Percentiles rank a stretch among this genome's conserved stretches.
These are phyloP conservation scores for Melieria omissa DNA, from an alignment of 2,888 invertebrate species.

Conservation along the genomic window DNA sequence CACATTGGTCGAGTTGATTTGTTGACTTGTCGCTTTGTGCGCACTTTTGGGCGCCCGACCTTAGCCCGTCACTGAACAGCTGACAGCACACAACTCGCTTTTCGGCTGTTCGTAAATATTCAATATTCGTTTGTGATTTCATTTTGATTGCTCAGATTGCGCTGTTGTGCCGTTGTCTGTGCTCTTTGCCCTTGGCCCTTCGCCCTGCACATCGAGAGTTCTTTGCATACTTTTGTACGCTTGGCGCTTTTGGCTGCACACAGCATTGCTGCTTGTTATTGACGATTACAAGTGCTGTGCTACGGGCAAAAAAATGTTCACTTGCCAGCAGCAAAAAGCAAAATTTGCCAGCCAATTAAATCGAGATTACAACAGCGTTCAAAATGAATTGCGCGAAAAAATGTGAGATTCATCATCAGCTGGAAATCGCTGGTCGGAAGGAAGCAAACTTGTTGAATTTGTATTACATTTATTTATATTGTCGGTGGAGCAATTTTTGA, in stretches of 20 bases:
- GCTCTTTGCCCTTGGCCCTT: background rate
- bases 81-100: too few species aligned
- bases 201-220: background rate
- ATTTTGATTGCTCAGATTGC: constrained; percentile 24
- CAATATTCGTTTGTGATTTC: constrained; percentile 16
- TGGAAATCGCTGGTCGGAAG: too few species aligned
- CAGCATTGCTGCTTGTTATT: constrained; percentile 33
- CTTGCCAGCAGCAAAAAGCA: background rate
- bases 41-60: too few species aligned
- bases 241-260: constrained; percentile 23
- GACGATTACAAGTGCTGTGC: constrained; percentile 16
- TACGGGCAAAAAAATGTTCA: constrained; percentile 4
- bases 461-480: too few species aligned
- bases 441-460: too few species aligned
- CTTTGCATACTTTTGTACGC: constrained; percentile 19
- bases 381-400: constrained; percentile 1
- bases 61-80: too few species aligned
- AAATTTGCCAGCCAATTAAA: constrained; percentile 18
- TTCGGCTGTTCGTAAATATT: constrained; percentile 12
- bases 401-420: background rate
- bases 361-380: background rate
- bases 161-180: too few species aligned
- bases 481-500: too few species aligned
- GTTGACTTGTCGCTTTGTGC: too few species aligned
- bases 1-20: too few species aligned